Percentiles rank a stretch among this genome's conserved stretches.
Conservation (phyloP, 1,140 invertebrate genomes). For the Bombus sibiricus region DNA sequence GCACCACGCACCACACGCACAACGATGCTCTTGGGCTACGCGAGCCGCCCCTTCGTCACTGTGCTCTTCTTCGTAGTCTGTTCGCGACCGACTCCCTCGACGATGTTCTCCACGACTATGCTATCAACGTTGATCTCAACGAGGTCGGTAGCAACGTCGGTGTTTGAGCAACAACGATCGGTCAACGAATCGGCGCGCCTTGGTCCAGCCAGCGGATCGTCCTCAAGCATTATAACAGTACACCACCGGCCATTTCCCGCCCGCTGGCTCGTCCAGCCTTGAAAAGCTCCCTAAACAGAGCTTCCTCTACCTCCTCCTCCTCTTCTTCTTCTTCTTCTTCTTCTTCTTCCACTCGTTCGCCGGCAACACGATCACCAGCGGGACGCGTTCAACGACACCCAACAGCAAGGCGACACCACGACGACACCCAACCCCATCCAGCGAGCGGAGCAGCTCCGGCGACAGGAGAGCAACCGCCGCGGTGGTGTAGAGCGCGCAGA, state of each 20-base stretch:
- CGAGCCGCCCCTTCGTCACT: not conserved
- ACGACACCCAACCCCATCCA: constrained; percentile 43
- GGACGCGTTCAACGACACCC: constrained; percentile 6
- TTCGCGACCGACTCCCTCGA: not conserved
- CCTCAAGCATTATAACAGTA: constrained; percentile 38
- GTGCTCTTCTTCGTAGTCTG: constrained; percentile 3
- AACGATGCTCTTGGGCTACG: constrained; percentile 24
- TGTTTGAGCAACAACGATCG: constrained; percentile 7
- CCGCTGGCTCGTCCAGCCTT: not conserved
- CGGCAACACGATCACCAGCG: constrained; percentile 3
- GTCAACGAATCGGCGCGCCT: constrained; percentile 20
- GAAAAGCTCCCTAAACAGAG: not conserved
- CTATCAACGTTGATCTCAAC: not conserved
- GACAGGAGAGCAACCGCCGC: constrained; percentile 17
- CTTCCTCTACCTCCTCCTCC: not conserved
- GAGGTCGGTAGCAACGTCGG: not conserved
- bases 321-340: not conserved
- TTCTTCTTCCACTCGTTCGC: not conserved
- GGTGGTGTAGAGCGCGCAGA: constrained; percentile 50
- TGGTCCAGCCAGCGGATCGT: constrained; percentile 26
- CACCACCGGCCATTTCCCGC: constrained; percentile 39
- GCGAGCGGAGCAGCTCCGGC: constrained; percentile 23
- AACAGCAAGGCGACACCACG: not conserved
- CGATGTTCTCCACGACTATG: not conserved
- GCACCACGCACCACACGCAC: constrained; percentile 37